Conservation (phyloP, 1,140 invertebrate species). For the Apis florea region DNA sequence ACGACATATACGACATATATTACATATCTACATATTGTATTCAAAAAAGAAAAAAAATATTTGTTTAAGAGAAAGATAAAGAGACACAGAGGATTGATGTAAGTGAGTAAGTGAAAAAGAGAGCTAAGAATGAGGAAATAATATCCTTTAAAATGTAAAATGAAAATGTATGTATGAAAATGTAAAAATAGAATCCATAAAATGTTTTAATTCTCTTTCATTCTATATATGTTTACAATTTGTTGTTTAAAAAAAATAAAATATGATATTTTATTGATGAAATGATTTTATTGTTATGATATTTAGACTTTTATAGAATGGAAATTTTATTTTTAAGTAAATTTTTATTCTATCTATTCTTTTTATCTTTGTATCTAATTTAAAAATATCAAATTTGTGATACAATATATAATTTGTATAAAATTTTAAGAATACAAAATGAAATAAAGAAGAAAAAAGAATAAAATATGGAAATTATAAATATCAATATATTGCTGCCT, state of each 20-base stretch:
- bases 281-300: neutral
- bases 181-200: slow-evolving; percentile 32
- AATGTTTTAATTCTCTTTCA: neutral
- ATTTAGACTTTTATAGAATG: neutral
- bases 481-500: too few relatives aligned
- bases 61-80: neutral
- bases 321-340: neutral
- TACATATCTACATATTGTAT: neutral
- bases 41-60: too few relatives aligned
- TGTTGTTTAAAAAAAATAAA: neutral
- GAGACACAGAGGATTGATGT: neutral
- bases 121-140: neutral
- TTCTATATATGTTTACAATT: neutral
- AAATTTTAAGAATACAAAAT: too few relatives aligned
- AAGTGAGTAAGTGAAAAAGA: neutral
- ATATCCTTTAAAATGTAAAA: slow-evolving; percentile 19
- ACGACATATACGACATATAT: neutral
- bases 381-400: too few relatives aligned
- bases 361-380: too few relatives aligned
- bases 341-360: too few relatives aligned
- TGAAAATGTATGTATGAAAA: slow-evolving; percentile 15
- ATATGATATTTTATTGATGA: neutral
- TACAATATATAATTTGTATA: too few relatives aligned
- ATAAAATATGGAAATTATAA: too few relatives aligned
- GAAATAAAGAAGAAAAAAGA: too few relatives aligned